These are phyloP conservation scores for Sphaeramia orbicularis DNA, from an alignment of 2,797 vertebrate genomes.

Conservation along the genomic window DNA sequence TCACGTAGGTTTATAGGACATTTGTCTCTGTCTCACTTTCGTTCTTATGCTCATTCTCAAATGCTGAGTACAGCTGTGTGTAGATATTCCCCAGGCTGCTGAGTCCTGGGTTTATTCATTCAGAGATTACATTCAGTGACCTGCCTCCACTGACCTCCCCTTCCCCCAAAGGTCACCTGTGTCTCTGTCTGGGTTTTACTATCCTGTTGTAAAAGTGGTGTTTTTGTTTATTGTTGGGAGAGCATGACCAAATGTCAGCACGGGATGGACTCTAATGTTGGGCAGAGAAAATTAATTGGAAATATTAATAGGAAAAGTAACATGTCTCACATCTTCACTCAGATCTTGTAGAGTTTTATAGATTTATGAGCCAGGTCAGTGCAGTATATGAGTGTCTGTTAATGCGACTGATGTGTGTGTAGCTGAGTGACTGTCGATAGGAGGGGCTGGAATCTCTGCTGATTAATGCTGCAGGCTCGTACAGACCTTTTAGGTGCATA, in stretches of 20 bases:
- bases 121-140: conserved; percentile 52
- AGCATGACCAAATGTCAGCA: conserved; percentile 1
- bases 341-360: conserved; percentile 7
- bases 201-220: conserved; percentile 20
- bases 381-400: not conserved
- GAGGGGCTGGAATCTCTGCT: conserved; percentile 25
- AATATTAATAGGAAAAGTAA: not conserved
- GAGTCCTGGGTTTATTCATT: conserved; percentile 63
- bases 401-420: not conserved
- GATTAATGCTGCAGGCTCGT: conserved; percentile 52
- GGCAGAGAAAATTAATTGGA: not conserved
- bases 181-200: conserved; percentile 31
- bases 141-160: conserved; percentile 36
- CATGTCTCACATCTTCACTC: not conserved
- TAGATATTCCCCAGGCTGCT: conserved; percentile 65
- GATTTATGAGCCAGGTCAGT: conserved; percentile 21
- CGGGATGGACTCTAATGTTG: not conserved
- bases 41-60: not conserved
- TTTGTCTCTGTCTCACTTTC: conserved; percentile 43
- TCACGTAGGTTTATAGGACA: conserved; percentile 21
- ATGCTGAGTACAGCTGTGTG: conserved; percentile 48
- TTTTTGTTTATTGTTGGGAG: conserved; percentile 6
- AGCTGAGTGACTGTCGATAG: conserved; percentile 11
- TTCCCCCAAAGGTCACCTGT: conserved; percentile 66
- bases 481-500: conserved; percentile 28